Percentiles rank a stretch among this genome's conserved stretches.
These are phyloP conservation scores for Girardinus metallicus DNA, from an alignment of 2,797 vertebrate species.

Conservation along the genomic window DNA sequence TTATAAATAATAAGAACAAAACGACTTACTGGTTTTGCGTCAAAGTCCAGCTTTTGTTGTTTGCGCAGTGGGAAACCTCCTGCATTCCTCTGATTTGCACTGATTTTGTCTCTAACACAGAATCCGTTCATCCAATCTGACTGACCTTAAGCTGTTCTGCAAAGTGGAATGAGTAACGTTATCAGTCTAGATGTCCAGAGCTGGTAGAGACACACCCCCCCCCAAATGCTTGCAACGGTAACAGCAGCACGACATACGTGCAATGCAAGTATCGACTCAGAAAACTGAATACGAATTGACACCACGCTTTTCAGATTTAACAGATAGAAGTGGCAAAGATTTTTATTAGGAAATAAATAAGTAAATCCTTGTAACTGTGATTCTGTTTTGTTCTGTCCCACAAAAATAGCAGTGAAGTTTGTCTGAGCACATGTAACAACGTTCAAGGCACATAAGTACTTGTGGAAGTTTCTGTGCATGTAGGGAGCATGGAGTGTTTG, in stretches of 20 bases:
- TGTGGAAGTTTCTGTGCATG: slow-evolving; percentile 8
- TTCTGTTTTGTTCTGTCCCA: not conserved
- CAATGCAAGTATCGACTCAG: not conserved
- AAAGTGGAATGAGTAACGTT: not conserved
- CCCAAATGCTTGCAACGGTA: not conserved
- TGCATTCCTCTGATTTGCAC: not conserved
- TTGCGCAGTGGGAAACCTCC: not conserved
- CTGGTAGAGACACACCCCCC: not conserved
- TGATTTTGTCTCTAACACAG: not conserved
- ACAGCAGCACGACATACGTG: not conserved
- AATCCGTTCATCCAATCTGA: not conserved
- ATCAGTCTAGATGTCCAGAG: not conserved
- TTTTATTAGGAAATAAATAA: not conserved
- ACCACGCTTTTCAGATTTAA: not conserved
- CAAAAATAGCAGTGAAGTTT: not conserved
- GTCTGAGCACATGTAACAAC: not conserved
- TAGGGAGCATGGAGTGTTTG: slow-evolving; percentile 42
- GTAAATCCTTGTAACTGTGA: not conserved
- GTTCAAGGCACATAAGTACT: not conserved
- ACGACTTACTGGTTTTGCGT: not conserved
- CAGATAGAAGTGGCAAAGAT: not conserved
- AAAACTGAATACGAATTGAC: no score
- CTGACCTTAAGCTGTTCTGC: not conserved
- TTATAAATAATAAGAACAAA: not conserved
- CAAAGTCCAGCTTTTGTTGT: not conserved